phyloP scores from a whole-genome alignment of 2,797 vertebrate species.

The Acipenser transmontanus region DNA sequence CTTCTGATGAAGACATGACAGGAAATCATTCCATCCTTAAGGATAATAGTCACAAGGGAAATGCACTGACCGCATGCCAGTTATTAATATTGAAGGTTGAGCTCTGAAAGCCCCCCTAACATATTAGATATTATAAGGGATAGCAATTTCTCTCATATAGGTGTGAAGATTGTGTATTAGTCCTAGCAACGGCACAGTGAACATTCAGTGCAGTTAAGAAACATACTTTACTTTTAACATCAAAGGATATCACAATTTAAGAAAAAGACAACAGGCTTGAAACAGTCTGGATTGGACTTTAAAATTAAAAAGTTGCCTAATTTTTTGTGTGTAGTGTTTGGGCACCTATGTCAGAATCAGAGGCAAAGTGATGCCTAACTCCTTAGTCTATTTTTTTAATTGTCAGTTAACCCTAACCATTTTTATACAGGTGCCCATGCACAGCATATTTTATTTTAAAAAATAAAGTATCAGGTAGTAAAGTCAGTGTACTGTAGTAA shows the following conservation, averaged over 20 bases:
- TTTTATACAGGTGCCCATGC: too few species aligned
- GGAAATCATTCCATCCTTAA: conserved; percentile 4
- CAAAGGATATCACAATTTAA: not conserved
- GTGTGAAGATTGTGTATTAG: conserved; percentile 12
- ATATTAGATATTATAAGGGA: conserved; percentile 13
- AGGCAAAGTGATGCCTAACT: too few species aligned
- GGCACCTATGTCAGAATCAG: too few species aligned
- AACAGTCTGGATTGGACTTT: not conserved
- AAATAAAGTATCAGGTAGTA: too few species aligned
- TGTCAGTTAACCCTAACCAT: too few species aligned
- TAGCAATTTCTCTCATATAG: conserved; percentile 7
- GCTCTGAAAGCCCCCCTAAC: conserved; percentile 8
- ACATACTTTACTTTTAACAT: not conserved
- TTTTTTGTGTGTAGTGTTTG: too few species aligned
- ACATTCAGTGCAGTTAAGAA: not conserved
- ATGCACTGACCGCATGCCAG: conserved; percentile 6
- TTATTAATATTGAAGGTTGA: conserved; percentile 22
- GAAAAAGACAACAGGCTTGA: not conserved
- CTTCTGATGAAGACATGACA: conserved; percentile 6
- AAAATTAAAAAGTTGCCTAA: too few species aligned
- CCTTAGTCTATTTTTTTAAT: too few species aligned
- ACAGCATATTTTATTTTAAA: too few species aligned
- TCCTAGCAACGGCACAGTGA: conserved; percentile 1
- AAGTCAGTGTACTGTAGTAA: too few species aligned
- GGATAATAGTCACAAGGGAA: conserved; percentile 5